Conservation (phyloP, 2,797 vertebrate species). For the Prionace glauca region DNA sequence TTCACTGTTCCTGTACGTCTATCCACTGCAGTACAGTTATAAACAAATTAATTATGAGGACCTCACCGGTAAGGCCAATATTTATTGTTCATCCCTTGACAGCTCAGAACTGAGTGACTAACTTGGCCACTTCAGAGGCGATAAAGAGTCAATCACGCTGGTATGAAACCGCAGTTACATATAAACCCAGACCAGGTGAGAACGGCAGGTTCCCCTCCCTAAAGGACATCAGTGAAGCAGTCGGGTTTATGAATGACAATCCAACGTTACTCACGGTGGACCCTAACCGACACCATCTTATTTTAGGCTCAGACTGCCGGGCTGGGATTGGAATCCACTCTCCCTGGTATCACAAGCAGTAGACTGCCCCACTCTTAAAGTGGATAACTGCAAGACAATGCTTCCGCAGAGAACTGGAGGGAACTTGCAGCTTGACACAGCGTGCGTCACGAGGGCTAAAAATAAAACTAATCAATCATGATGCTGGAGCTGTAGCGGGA, state of each 20-base stretch:
- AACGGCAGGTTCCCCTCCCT: not conserved
- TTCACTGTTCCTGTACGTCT: not conserved
- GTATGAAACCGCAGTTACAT: not conserved
- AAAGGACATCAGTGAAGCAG: not conserved
- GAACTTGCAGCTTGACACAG: not conserved
- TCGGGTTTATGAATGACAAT: not conserved
- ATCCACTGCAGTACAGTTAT: not conserved
- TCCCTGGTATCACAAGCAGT: not conserved
- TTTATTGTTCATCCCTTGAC: not conserved
- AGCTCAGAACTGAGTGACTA: not conserved
- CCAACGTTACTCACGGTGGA: not conserved
- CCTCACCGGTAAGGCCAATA: not conserved
- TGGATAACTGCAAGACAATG: not conserved
- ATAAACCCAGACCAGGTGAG: not conserved
- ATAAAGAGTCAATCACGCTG: no score
- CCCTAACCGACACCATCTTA: not conserved
- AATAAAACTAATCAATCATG: slow-evolving; percentile 13
- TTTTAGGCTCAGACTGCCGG: no score
- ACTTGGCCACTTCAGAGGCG: no score
- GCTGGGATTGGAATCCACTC: not conserved
- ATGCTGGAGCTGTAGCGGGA: not conserved
- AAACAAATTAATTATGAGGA: not conserved
- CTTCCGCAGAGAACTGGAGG: not conserved
- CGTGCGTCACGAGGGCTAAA: not conserved
- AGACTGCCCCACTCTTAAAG: not conserved